Base-by-base conservation (phyloP, 2,888 invertebrate species). In the Cynaeus angustus region DNA sequence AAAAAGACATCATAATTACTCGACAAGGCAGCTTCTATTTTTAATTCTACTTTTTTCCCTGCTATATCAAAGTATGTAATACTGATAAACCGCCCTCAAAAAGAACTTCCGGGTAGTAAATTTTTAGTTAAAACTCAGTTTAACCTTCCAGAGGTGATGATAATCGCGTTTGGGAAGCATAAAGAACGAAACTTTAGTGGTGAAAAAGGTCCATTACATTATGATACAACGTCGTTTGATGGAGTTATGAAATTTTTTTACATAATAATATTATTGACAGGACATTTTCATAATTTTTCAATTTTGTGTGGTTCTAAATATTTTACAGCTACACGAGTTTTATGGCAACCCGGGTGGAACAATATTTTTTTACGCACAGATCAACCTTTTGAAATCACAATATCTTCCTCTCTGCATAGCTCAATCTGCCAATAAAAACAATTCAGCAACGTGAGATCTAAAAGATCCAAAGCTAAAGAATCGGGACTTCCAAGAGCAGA, bases 91-190 rank as follows among this genome's bases (percentile, higher is more conserved):
- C 56, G 59, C 52, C 21, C 46, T 21, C 14, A 53, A 68, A 62
- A 68, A 62, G 55, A 62, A 55, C 37, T 68, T 68, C 55, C 62
- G 55, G 55, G 45, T 62, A 37, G 62, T 68, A 68, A 68, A 68
- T 68, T 67, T 68, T 62, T 62, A 62, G 62, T 62, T 62, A 62
- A 62, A 62, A 68, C 46, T 37, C 52, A 37, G 58, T 61, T 68
- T 53, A 68, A 62, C 53, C 30, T 53, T 62, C 26, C 55, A 52
- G 37, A 28, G 28, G 55, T 55, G 62, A 68, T 62, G 62, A 68
- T 68, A 68, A 68, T 68, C 68, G 30, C 68, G 52, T 67, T 61
- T 67, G 13, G 13, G 53, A 53, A 43, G 61, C 55, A 55, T 33
- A 52, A 62, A 14, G 62, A 26, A 46, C 52, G 43, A 52, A 62